phyloP scores from a whole-genome alignment of 2,797 vertebrate genomes.

The Diplodus puntazzo region DNA sequence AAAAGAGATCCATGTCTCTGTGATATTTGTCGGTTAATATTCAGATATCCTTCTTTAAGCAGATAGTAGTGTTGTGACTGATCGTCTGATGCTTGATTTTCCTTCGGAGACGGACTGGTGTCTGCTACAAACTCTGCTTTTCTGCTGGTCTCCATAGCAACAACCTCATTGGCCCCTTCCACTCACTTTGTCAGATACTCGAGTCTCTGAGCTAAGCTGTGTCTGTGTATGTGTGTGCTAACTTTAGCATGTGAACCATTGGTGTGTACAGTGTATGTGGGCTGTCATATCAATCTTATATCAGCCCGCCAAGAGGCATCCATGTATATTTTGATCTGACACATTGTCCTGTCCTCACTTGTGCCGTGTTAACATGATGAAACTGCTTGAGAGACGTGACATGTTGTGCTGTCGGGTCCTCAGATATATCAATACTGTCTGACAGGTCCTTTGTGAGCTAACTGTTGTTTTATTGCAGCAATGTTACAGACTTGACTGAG shows the following conservation, averaged over 20 bases:
- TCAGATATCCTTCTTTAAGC: constrained; percentile 16
- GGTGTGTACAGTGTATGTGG: constrained; percentile 22
- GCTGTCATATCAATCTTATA: constrained; percentile 33
- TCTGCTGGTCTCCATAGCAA: constrained; percentile 83
- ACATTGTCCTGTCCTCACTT: constrained; percentile 14
- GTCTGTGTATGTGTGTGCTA: constrained; percentile 23
- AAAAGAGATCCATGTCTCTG: not conserved
- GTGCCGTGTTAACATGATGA: constrained; percentile 34
- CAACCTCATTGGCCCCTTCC: constrained; percentile 61
- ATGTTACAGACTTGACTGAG: constrained; percentile 16
- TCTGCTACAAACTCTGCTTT: constrained; percentile 70
- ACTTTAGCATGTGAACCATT: constrained; percentile 16
- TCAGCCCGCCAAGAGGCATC: not conserved
- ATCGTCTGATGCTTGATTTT: constrained; percentile 65
- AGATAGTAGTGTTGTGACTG: constrained; percentile 14
- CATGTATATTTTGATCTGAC: constrained; percentile 40
- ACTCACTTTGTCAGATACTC: constrained; percentile 53
- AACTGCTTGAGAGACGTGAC: constrained; percentile 27
- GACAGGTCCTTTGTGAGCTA: constrained; percentile 33
- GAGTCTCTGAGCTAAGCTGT: constrained; percentile 49
- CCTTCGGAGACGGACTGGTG: constrained; percentile 67
- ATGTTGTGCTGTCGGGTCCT: constrained; percentile 19
- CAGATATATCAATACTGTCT: constrained; percentile 38
- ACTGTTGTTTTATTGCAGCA: constrained; percentile 37
- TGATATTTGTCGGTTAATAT: constrained; percentile 7